Base-by-base conservation (phyloP, 2,888 invertebrate genomes). In the Eupithecia tripunctaria region DNA sequence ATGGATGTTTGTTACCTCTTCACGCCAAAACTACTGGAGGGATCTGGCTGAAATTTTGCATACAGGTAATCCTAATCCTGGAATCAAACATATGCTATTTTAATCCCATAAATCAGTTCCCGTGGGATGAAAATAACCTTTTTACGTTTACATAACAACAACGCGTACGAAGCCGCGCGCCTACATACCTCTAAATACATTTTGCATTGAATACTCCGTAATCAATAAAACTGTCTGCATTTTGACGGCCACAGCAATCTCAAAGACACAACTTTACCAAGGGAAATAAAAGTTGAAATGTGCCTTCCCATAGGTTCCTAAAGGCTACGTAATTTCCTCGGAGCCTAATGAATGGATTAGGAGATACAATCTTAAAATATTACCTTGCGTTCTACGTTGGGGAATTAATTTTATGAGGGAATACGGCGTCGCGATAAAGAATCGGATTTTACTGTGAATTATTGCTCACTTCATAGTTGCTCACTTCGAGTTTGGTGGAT, bases 261-360 rank as follows among this genome's bases (percentile, higher is more conserved):
- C 41, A 6, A 36, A 41, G 38, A 41, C 10, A 36, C 7, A 29
- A 18, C 32, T 29, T 29, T 32, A 25, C 21, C 38, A 12, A 21
- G 51, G 56, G 70, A 38, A 64, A 70, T 67, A 74, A 72, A 74
- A 60, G 51, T 38, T 68, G 47, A 62, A 67, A 70, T 29, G 56
- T 72, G 38, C n/a, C 67, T 75, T 76, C 79, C 77, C 66, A 75
- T 75, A 78, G 77, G 75, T 76, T 71, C 75, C 38, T 60, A 73
- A 73, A 66, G 74, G 73, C 71, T 72, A 62, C 69, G 76, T 80
- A 77, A 80, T 79, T 79, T 79, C 76, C 79, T 73, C 64, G 41
- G 36, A 68, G 73, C 60, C 70, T 78, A 79, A 78, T 79, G 76
- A 76, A 79, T 79, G 78, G 79, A 76, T 78, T 79, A 76, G 63